These are phyloP conservation scores for Pelobates fuscus DNA, from an alignment of 2,113 vertebrate genomes.

Conservation along the genomic window DNA sequence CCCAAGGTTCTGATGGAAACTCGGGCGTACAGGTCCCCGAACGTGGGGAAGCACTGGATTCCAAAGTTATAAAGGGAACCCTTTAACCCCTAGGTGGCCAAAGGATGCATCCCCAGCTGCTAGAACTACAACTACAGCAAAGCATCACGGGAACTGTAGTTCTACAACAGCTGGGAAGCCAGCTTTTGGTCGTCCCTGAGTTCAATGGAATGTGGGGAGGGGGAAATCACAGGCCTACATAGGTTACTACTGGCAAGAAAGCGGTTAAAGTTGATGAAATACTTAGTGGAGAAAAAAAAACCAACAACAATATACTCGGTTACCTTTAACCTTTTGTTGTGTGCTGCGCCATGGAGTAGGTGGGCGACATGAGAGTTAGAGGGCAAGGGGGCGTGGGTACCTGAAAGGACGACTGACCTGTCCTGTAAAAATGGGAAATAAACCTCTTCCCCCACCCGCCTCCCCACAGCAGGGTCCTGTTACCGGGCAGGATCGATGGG, in stretches of 20 bases:
- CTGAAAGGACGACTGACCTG: slow-evolving; percentile 39
- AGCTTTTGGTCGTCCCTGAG: neutral
- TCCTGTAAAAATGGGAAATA: slow-evolving; percentile 38
- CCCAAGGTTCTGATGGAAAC: too few species aligned
- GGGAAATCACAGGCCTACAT: neutral
- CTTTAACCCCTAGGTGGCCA: too few species aligned
- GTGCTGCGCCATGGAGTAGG: slow-evolving; percentile 9
- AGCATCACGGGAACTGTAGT: too few species aligned
- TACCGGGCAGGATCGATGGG: slow-evolving; percentile 63
- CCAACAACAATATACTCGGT: too few species aligned
- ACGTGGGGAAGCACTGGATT: too few species aligned
- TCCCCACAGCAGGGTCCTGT: slow-evolving; percentile 52
- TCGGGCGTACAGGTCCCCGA: too few species aligned
- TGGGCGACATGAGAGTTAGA: too few species aligned
- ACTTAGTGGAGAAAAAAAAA: too few species aligned
- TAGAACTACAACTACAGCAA: too few species aligned
- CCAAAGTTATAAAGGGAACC: too few species aligned
- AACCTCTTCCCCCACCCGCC: slow-evolving; percentile 55
- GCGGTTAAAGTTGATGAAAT: slow-evolving; percentile 11
- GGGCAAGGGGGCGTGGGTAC: too few species aligned
- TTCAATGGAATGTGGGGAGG: slow-evolving; percentile 4
- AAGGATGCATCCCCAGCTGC: too few species aligned
- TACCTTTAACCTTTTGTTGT: neutral
- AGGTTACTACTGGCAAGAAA: slow-evolving; percentile 55
- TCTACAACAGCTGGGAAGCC: neutral